A percentile compares a stretch with the other conserved stretches of the same genome.
phyloP scores from a whole-genome alignment of 2,888 invertebrate species.

The Allacma fusca region DNA sequence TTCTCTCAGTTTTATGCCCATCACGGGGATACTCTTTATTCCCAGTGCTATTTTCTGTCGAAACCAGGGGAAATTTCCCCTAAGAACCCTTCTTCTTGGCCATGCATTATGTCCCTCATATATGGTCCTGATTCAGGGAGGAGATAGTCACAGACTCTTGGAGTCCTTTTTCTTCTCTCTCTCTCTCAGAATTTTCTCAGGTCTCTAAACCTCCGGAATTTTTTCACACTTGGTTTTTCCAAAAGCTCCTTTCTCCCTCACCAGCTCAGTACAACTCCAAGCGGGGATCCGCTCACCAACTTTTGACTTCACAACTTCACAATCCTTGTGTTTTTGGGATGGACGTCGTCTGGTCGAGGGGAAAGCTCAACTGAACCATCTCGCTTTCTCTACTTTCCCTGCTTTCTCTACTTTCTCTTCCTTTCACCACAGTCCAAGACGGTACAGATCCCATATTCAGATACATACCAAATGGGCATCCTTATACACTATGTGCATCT shows the following conservation, averaged over 20 bases:
- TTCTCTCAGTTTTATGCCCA: slow-evolving; percentile 57
- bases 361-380: background rate
- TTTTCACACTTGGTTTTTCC: background rate
- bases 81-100: slow-evolving; percentile 15
- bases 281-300: too few relatives aligned
- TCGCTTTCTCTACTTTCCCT: background rate
- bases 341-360: background rate
- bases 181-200: too few relatives aligned
- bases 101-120: slow-evolving; percentile 1
- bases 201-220: too few relatives aligned
- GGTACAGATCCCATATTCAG: too few relatives aligned
- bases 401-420: too few relatives aligned
- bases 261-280: too few relatives aligned
- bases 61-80: slow-evolving; percentile 28
- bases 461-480: too few relatives aligned
- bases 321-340: background rate
- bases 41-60: slow-evolving; percentile 53
- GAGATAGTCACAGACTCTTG: slow-evolving; percentile 16
- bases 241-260: slow-evolving; percentile 6
- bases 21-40: slow-evolving; percentile 57
- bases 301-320: background rate
- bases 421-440: too few relatives aligned
- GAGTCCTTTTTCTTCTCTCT: too few relatives aligned
- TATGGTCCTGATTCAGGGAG: background rate
- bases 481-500: too few relatives aligned